Evolutionary conservation across 2,113 vertebrate species (phyloP).

Genomic region (Myrmophylax atrothorax): DNA sequence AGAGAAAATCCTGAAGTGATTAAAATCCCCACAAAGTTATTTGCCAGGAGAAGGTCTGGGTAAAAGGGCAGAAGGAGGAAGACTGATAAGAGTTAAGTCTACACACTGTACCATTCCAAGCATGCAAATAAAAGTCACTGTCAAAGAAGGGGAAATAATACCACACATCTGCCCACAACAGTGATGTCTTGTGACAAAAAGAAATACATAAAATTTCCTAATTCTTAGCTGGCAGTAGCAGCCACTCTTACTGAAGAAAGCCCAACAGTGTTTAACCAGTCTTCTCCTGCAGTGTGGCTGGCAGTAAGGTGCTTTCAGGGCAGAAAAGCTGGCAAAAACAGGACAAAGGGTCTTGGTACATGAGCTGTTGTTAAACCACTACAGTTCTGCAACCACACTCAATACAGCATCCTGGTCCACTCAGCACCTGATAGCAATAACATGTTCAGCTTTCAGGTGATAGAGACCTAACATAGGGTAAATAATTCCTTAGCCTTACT

Average conservation of each 20-base stretch:
- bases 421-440: neutral
- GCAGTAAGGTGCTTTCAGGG: neutral
- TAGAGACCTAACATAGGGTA: neutral
- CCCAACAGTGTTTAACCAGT: neutral
- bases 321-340: neutral
- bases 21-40: neutral
- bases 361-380: neutral
- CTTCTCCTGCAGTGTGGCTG: neutral
- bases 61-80: neutral
- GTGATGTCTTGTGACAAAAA: neutral
- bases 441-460: neutral
- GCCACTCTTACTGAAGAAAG: neutral
- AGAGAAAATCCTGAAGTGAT: neutral
- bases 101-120: neutral
- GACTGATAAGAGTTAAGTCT: neutral
- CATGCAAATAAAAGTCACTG: neutral
- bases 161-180: neutral
- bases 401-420: neutral
- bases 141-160: neutral
- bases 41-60: neutral
- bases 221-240: neutral
- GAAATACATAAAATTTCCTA: neutral
- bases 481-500: neutral
- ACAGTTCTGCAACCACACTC: neutral
- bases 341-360: neutral